phyloP scores from a whole-genome alignment of 2,113 vertebrate genomes.

The Hipposideros armiger region DNA sequence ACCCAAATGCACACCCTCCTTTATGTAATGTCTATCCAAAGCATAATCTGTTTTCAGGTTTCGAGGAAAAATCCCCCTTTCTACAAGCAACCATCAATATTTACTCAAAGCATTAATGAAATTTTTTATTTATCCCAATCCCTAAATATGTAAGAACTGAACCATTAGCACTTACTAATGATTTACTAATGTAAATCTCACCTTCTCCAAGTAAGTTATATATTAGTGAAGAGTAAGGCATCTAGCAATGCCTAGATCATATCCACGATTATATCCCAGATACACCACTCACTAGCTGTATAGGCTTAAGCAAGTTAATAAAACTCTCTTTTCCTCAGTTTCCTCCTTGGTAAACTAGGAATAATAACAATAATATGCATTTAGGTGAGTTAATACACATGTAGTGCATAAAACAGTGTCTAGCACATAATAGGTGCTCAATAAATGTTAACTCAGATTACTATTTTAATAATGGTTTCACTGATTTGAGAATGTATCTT shows the following conservation, averaged over 20 bases:
- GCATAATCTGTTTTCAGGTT: not conserved
- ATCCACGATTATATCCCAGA: not conserved
- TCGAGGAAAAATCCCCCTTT: not conserved
- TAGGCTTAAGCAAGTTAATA: not conserved
- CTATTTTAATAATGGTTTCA: not conserved
- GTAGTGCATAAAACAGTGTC: not conserved
- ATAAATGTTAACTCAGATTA: not conserved
- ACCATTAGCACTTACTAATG: not conserved
- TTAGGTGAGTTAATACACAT: not conserved
- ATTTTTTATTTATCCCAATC: not conserved
- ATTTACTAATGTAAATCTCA: not conserved
- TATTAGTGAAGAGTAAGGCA: not conserved
- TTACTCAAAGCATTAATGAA: not conserved
- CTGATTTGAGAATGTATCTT: not conserved
- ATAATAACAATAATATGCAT: not conserved
- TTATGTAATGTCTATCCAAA: not conserved
- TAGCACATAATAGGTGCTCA: not conserved
- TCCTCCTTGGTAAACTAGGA: not conserved
- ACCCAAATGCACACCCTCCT: fast-evolving
- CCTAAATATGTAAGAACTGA: not conserved
- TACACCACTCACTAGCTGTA: not conserved
- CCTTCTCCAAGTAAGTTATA: not conserved
- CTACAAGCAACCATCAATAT: not conserved
- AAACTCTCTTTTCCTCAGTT: not conserved
- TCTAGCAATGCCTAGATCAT: not conserved